Evolutionary conservation across 2,797 vertebrate species (phyloP).

Genomic region (Diglossa cyanea): DNA sequence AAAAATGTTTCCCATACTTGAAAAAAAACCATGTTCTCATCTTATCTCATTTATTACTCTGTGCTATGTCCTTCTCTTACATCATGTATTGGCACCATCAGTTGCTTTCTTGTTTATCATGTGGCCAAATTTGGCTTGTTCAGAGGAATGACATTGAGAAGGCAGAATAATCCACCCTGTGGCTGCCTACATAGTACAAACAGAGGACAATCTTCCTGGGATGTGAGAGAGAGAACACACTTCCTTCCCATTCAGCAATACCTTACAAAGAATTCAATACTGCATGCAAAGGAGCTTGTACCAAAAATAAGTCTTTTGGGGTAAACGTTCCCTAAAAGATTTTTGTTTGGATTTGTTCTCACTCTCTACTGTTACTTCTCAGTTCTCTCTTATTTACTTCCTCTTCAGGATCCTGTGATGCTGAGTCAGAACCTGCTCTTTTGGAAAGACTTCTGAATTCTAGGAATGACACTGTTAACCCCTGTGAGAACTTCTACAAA

Average conservation of each 20-base stretch:
- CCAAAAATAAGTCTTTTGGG: not conserved
- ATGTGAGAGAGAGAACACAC: not conserved
- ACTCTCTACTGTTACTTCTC: not conserved
- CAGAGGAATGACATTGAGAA: not conserved
- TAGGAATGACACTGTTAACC: constrained; percentile 78
- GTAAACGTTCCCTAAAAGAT: not conserved
- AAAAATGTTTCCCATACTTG: not conserved
- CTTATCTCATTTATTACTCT: not conserved
- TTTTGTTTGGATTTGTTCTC: not conserved
- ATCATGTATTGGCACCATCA: not conserved
- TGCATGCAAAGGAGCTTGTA: not conserved
- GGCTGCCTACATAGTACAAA: not conserved
- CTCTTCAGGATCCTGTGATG: constrained; percentile 73
- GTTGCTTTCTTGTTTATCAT: not conserved
- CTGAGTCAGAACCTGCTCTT: constrained; percentile 70
- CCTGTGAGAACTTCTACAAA: constrained; percentile 87
- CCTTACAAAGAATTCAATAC: not conserved
- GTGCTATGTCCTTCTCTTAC: not conserved
- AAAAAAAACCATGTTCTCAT: not conserved
- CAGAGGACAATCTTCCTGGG: not conserved
- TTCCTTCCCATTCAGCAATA: not conserved
- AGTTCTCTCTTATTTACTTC: not conserved
- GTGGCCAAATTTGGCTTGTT: not conserved
- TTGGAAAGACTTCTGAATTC: constrained; percentile 72
- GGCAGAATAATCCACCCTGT: not conserved